Evolutionary conservation across 1,140 invertebrate species (phyloP).

Genomic region (Mamestra configurata): DNA sequence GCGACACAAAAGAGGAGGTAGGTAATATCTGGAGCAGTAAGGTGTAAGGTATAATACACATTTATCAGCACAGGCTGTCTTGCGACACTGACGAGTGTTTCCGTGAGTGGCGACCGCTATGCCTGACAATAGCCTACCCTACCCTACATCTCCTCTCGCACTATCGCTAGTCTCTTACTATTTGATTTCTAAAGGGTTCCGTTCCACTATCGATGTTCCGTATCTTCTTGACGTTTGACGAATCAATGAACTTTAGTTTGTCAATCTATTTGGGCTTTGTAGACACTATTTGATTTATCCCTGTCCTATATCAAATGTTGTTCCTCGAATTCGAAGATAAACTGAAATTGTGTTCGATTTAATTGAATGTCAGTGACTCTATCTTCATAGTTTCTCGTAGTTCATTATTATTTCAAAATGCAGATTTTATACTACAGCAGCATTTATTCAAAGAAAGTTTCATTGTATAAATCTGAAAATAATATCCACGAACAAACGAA

Average conservation of each 20-base stretch:
- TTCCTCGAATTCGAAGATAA: not conserved
- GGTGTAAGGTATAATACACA: slow-evolving; percentile 54
- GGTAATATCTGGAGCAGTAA: slow-evolving; percentile 37
- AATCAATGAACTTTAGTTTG: slow-evolving; percentile 48
- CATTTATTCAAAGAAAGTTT: slow-evolving; percentile 6
- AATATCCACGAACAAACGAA: not conserved
- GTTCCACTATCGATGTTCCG: slow-evolving; percentile 67
- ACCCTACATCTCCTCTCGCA: slow-evolving; percentile 70
- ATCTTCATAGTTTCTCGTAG: not conserved
- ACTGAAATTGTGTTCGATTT: not conserved
- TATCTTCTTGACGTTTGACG: slow-evolving; percentile 66
- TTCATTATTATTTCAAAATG: not conserved
- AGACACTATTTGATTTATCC: slow-evolving; percentile 14
- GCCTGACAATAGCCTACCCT: slow-evolving; percentile 70
- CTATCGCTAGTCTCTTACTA: slow-evolving; percentile 76
- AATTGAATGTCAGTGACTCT: not conserved
- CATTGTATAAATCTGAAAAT: not conserved
- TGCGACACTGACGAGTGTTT: slow-evolving; percentile 82
- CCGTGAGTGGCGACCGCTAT: slow-evolving; percentile 77
- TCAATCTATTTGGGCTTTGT: slow-evolving; percentile 18
- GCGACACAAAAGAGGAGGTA: not conserved
- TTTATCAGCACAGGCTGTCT: slow-evolving; percentile 68
- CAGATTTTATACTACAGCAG: too few species aligned
- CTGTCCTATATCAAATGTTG: slow-evolving; percentile 16
- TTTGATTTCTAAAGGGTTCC: slow-evolving; percentile 81